These are phyloP conservation scores for Myotis yumanensis DNA, from an alignment of 2,113 vertebrate species.

Conservation along the genomic window DNA sequence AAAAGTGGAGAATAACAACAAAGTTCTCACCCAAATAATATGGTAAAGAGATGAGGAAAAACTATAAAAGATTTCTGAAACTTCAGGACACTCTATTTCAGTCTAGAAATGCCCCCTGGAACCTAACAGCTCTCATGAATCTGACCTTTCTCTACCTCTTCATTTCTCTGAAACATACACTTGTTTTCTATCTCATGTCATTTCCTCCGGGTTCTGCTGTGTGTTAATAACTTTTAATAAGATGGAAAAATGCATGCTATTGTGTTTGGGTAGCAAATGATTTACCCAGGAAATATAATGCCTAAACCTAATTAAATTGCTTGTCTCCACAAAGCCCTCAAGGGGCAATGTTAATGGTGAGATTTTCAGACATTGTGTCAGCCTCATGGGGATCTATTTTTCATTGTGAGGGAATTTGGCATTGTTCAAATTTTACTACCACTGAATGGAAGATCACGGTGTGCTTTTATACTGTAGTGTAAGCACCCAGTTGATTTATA, in stretches of 20 bases:
- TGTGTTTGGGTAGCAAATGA: conserved; percentile 66
- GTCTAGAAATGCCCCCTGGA: background rate
- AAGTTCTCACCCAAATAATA: background rate
- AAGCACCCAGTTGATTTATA: background rate
- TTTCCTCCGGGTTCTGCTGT: conserved; percentile 64
- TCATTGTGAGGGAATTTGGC: conserved; percentile 43
- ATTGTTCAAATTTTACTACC: conserved; percentile 36
- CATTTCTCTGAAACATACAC: conserved; percentile 6
- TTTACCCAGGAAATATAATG: conserved; percentile 61
- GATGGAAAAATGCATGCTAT: conserved; percentile 56
- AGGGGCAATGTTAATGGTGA: conserved; percentile 47
- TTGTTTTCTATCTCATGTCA: conserved; percentile 56
- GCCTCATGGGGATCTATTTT: conserved; percentile 40
- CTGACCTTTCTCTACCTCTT: conserved; percentile 44
- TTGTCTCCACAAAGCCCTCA: conserved; percentile 41
- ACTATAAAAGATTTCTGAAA: background rate
- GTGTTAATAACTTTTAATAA: conserved; percentile 68
- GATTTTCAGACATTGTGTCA: conserved; percentile 59
- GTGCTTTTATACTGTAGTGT: background rate
- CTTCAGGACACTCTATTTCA: background rate
- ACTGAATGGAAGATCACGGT: conserved; percentile 12
- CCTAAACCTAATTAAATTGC: conserved; percentile 68
- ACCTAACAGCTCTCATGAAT: background rate
- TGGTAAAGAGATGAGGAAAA: background rate
- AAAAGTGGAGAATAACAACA: background rate